Percentiles rank a stretch among this genome's conserved stretches.
Conservation (phyloP, 2,888 invertebrate genomes). For the Oligia latruncula region DNA sequence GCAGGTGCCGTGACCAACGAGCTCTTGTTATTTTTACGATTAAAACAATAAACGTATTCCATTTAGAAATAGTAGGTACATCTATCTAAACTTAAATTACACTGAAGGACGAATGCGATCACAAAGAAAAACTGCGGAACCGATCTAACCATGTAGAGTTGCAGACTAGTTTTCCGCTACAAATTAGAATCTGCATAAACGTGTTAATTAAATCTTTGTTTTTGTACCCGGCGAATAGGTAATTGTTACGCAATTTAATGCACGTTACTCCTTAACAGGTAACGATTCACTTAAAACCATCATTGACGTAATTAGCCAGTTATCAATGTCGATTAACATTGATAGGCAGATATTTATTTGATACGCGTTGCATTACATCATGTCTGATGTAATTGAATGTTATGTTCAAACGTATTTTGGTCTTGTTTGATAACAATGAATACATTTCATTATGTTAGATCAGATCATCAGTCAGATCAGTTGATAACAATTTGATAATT, state of each 20-base stretch:
- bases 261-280: conserved; percentile 64
- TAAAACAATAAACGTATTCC: conserved; percentile 39
- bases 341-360: conserved; percentile 31
- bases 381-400: conserved; percentile 21
- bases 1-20: conserved; percentile 51
- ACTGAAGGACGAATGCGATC: conserved; percentile 64
- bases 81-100: conserved; percentile 40
- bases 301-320: conserved; percentile 35
- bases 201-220: conserved; percentile 75
- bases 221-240: conserved; percentile 77
- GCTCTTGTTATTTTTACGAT: conserved; percentile 45
- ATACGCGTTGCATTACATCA: conserved; percentile 30
- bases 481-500: neutral
- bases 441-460: conserved; percentile 3
- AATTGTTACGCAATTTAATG: conserved; percentile 75
- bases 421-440: conserved; percentile 28
- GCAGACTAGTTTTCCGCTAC: conserved; percentile 65
- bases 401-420: conserved; percentile 18
- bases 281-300: conserved; percentile 51
- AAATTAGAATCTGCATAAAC: conserved; percentile 70
- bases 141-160: conserved; percentile 45
- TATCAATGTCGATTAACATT: conserved; percentile 46
- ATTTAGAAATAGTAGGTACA: conserved; percentile 19
- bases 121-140: conserved; percentile 64
- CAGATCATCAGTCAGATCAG: neutral